These are phyloP conservation scores for Chrysochloris asiatica DNA, from an alignment of 2,113 vertebrate species.

Conservation along the genomic window DNA sequence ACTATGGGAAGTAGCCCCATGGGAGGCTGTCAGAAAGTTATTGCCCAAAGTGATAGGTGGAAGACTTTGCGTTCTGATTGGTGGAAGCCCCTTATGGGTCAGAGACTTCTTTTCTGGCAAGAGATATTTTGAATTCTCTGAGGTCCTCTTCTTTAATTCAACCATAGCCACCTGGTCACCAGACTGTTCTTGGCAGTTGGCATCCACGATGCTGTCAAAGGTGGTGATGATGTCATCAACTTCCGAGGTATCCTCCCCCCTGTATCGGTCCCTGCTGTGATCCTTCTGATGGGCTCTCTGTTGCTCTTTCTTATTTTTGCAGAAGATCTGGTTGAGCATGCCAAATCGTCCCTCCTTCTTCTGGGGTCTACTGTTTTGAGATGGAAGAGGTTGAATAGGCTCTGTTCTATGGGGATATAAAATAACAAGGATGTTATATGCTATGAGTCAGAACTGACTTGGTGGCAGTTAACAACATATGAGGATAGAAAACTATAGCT, in stretches of 20 bases:
- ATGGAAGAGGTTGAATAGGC: conserved; percentile 73
- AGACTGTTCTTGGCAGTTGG: conserved; percentile 81
- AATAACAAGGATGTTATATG: conserved; percentile 34
- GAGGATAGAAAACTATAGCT: background rate
- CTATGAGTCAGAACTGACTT: too few relatives aligned
- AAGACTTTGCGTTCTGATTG: conserved; percentile 88
- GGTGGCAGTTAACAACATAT: too few relatives aligned
- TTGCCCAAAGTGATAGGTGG: conserved; percentile 86
- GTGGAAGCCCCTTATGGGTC: conserved; percentile 83
- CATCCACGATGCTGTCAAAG: conserved; percentile 88
- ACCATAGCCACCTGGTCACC: conserved; percentile 60
- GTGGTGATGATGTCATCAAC: conserved; percentile 92
- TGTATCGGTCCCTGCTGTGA: conserved; percentile 71
- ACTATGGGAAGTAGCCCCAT: conserved; percentile 70
- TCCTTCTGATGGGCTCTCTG: conserved; percentile 80
- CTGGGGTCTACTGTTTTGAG: conserved; percentile 79
- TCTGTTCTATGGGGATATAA: conserved; percentile 81
- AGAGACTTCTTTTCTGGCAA: conserved; percentile 81
- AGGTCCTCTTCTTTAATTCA: conserved; percentile 80
- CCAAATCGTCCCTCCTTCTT: conserved; percentile 89
- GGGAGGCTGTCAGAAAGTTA: conserved; percentile 83
- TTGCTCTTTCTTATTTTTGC: conserved; percentile 89
- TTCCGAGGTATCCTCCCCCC: conserved; percentile 86
- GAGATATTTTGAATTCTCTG: conserved; percentile 83
- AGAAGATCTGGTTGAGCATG: conserved; percentile 90